These are phyloP conservation scores for Pogonocichla stellata DNA, from an alignment of 2,113 vertebrate species.

Conservation along the genomic window DNA sequence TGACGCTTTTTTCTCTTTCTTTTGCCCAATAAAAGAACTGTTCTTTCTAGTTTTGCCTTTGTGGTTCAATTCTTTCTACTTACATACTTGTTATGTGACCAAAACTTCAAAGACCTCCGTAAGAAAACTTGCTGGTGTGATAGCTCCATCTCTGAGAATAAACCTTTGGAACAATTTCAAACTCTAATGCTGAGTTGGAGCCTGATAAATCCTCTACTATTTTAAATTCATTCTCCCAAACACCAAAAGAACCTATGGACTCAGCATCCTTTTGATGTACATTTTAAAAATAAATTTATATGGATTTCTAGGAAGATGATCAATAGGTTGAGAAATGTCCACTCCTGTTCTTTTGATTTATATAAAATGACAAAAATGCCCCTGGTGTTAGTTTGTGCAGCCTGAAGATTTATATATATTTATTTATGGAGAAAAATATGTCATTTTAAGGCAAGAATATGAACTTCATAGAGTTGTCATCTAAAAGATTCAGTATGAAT, in stretches of 20 bases:
- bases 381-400: background rate
- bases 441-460: background rate
- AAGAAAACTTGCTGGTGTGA: conserved; percentile 14
- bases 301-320: conserved; percentile 35
- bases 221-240: conserved; percentile 32
- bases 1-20: background rate
- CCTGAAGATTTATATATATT: conserved; percentile 17
- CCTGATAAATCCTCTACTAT: conserved; percentile 24
- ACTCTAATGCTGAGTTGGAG: conserved; percentile 30
- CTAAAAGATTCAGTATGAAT: background rate
- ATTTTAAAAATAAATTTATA: conserved; percentile 41
- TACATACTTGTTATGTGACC: background rate
- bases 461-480: background rate
- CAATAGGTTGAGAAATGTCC: conserved; percentile 17
- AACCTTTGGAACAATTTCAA: conserved; percentile 7
- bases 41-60: conserved; percentile 24
- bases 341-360: conserved; percentile 26
- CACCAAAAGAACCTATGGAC: background rate
- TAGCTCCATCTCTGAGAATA: conserved; percentile 1
- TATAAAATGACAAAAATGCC: conserved; percentile 42
- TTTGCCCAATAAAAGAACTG: background rate
- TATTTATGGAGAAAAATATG: conserved; percentile 19
- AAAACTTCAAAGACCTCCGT: conserved; percentile 30
- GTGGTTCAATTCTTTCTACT: conserved; percentile 9
- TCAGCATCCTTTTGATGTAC: conserved; percentile 20